A percentile compares a stretch with the other conserved stretches of the same genome.
Evolutionary conservation across 2,797 vertebrate species (phyloP).

Genomic region (Okamejei kenojei): DNA sequence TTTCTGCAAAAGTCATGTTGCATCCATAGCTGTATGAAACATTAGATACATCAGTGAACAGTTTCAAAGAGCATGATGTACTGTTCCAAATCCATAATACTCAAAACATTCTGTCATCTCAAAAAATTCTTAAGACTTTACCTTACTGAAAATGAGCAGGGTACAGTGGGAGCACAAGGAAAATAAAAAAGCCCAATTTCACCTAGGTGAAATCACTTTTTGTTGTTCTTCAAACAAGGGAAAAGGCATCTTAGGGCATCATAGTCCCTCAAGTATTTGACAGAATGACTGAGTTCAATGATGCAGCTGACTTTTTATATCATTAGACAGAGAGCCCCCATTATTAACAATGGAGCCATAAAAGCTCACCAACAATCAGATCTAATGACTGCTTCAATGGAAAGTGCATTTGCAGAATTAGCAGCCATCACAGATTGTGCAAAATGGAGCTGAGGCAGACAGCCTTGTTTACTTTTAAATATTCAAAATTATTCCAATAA

Average conservation of each 20-base stretch:
- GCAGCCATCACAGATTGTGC: neutral
- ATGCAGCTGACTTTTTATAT: conserved; percentile 35
- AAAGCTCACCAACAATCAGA: conserved; percentile 39
- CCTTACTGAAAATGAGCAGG: neutral
- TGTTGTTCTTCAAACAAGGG: neutral
- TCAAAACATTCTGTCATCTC: neutral
- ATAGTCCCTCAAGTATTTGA: conserved; percentile 25
- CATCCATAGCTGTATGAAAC: neutral
- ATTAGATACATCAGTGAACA: no score
- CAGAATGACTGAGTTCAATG: conserved; percentile 34
- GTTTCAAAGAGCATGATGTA: neutral
- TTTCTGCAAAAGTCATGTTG: neutral
- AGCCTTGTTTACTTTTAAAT: conserved; percentile 37
- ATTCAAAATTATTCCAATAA: conserved; percentile 37
- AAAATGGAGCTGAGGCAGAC: conserved; percentile 33
- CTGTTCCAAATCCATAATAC: neutral
- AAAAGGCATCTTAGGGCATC: conserved; percentile 15
- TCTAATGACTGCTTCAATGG: conserved; percentile 38
- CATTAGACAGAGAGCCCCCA: conserved; percentile 35
- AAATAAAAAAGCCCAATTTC: neutral
- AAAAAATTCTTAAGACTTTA: neutral
- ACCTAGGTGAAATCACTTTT: neutral
- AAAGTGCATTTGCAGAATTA: conserved; percentile 39
- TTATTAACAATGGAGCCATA: conserved; percentile 38
- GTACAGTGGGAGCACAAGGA: neutral